phyloP scores from a whole-genome alignment of 2,888 invertebrate species.

The Andrena bicolor region DNA sequence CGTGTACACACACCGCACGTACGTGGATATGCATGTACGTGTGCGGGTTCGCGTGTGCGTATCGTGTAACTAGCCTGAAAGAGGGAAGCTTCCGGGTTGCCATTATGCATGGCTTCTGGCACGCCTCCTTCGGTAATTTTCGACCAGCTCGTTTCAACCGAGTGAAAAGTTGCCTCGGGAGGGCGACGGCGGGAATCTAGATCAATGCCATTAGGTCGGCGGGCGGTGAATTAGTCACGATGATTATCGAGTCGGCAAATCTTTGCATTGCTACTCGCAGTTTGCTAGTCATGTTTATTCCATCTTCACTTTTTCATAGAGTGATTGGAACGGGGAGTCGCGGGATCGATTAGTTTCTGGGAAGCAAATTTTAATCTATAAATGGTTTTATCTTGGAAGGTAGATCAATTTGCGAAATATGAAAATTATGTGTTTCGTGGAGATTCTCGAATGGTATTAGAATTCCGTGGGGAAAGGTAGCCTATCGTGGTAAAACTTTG shows the following conservation, averaged over 20 bases:
- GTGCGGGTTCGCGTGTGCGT: not conserved
- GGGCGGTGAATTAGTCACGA: slow-evolving; percentile 11
- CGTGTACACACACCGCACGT: not conserved
- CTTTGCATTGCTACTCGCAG: not conserved
- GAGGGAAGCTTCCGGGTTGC: slow-evolving; percentile 35
- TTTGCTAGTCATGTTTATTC: not conserved
- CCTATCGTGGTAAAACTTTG: too few species aligned
- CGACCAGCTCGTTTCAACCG: slow-evolving; percentile 8
- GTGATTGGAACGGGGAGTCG: not conserved
- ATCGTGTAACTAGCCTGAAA: slow-evolving; percentile 19
- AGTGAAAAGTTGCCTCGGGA: slow-evolving; percentile 5
- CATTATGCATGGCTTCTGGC: slow-evolving; percentile 34
- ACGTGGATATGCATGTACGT: not conserved
- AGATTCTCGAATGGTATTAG: too few species aligned
- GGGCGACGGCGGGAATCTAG: slow-evolving; percentile 3
- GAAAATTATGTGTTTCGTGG: too few species aligned
- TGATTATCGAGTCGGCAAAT: not conserved
- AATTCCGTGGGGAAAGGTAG: too few species aligned
- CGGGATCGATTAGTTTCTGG: too few species aligned
- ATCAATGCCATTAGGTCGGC: slow-evolving; percentile 7
- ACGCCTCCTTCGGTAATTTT: slow-evolving; percentile 37
- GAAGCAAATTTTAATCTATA: too few species aligned
- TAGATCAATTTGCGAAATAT: too few species aligned
- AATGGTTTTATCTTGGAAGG: too few species aligned
- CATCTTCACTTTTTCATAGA: not conserved